phyloP scores from a whole-genome alignment of 2,797 vertebrate species.

The Semotilus atromaculatus region DNA sequence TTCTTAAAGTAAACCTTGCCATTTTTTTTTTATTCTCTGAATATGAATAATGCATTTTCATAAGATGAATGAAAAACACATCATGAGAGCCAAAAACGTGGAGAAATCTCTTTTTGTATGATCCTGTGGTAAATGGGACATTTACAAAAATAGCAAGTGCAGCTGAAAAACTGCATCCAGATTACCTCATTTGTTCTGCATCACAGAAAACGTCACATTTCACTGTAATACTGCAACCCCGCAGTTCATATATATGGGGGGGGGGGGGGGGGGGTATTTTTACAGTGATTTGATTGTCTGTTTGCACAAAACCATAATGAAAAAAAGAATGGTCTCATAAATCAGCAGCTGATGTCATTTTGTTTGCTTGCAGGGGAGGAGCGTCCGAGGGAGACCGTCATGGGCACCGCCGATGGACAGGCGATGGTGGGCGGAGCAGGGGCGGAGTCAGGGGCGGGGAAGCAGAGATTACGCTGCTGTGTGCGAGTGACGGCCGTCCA shows the following conservation, averaged over 20 bases:
- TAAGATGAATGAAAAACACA: too few species aligned
- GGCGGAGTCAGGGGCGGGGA: slow-evolving; percentile 74
- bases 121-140: neutral
- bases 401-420: slow-evolving; percentile 82
- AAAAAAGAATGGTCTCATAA: neutral
- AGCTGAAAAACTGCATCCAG: neutral
- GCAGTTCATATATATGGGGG: neutral
- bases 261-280: neutral
- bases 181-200: neutral
- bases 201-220: neutral
- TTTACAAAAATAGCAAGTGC: neutral
- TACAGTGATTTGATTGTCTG: neutral
- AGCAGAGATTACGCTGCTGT: slow-evolving; percentile 77
- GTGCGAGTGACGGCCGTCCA: slow-evolving; percentile 82
- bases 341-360: neutral
- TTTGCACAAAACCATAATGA: neutral
- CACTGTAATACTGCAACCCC: neutral
- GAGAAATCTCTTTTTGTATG: neutral
- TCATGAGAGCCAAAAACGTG: neutral
- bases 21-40: neutral
- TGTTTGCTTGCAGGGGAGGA: slow-evolving; percentile 83
- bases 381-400: slow-evolving; percentile 83
- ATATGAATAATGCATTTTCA: neutral
- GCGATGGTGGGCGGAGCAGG: slow-evolving; percentile 69
- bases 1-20: too few species aligned